A percentile compares a stretch with the other conserved stretches of the same genome.
phyloP scores from a whole-genome alignment of 1,140 invertebrate genomes.

The Melanaphis sacchari region DNA sequence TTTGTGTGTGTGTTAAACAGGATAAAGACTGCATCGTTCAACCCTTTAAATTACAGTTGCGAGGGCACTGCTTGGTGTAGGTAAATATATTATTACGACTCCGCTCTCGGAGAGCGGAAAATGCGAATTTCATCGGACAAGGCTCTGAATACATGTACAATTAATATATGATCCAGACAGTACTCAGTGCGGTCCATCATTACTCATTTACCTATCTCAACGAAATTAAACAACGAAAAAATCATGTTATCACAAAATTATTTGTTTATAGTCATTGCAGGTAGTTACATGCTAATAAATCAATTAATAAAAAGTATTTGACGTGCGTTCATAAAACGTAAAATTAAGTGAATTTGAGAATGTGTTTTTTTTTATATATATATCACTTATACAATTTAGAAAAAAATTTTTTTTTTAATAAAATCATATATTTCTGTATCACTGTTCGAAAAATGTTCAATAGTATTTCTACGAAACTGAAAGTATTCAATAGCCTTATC shows the following conservation, averaged over 20 bases:
- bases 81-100: neutral
- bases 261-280: neutral
- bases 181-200: neutral
- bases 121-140: neutral
- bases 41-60: slow-evolving; percentile 24
- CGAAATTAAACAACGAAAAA: neutral
- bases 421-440: too few relatives aligned
- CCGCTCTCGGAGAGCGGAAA: neutral
- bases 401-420: too few relatives aligned
- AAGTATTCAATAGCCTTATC: neutral
- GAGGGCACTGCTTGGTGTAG: neutral
- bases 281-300: too few relatives aligned
- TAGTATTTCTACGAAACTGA: too few relatives aligned
- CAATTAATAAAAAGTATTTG: too few relatives aligned
- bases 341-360: neutral
- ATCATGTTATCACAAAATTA: neutral
- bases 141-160: neutral
- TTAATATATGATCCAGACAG: neutral
- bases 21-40: neutral
- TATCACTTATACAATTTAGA: too few relatives aligned
- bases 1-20: neutral
- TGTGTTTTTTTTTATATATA: neutral
- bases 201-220: neutral
- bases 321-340: neutral
- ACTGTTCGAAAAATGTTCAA: too few relatives aligned